Conservation (phyloP, 2,888 invertebrate genomes). For the Oscheius sp. region DNA sequence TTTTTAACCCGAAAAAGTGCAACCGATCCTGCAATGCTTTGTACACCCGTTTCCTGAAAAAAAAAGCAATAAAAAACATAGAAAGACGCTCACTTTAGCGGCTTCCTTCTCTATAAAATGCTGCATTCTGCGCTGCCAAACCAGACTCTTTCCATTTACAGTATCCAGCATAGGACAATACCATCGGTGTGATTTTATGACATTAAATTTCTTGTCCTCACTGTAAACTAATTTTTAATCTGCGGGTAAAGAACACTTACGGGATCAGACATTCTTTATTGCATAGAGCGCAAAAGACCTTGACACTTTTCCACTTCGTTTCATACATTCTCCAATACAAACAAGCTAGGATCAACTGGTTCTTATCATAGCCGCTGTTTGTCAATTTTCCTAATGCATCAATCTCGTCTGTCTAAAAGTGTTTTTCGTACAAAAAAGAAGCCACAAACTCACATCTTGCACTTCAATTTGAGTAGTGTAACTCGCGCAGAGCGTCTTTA, state of each 20-base stretch:
- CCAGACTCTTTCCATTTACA: background rate
- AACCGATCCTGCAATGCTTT: no score
- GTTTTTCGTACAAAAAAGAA: background rate
- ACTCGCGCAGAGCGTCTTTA: background rate
- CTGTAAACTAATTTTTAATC: background rate
- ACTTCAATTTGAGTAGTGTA: background rate
- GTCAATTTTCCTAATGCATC: background rate
- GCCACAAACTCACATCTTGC: background rate
- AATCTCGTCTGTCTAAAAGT: background rate
- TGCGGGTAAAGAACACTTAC: background rate
- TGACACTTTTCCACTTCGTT: background rate
- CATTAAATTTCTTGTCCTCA: background rate
- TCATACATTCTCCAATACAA: background rate
- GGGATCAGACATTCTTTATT: background rate
- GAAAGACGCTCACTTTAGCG: background rate
- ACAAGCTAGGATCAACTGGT: background rate
- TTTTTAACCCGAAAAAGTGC: no score
- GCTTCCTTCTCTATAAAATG: background rate
- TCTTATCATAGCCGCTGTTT: background rate
- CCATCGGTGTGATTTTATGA: background rate
- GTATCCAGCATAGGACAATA: background rate
- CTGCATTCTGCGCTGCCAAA: constrained; percentile 1
- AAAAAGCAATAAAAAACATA: no score
- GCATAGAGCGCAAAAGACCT: background rate
- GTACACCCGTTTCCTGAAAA: no score